Evolutionary conservation across 1,140 invertebrate species (phyloP).

Genomic region (Drosophila malerkotliana): DNA sequence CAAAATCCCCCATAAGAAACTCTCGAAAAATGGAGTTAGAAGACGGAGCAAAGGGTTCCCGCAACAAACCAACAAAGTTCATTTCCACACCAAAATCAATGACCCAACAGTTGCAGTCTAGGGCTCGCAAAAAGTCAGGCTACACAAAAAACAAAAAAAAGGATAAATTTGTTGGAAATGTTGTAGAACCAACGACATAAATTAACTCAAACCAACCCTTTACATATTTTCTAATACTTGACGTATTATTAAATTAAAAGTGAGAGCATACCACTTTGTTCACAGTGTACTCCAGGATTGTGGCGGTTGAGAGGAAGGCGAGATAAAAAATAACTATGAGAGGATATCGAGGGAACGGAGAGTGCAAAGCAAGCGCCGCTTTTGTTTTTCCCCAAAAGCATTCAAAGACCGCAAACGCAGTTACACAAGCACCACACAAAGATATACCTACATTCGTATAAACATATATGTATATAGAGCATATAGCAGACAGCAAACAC

Average conservation of each 20-base stretch:
- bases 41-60: constrained; percentile 15
- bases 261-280: background rate
- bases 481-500: constrained; percentile 36
- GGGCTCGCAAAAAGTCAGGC: background rate
- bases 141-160: constrained; percentile 11
- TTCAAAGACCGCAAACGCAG: constrained; percentile 61
- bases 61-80: constrained; percentile 69
- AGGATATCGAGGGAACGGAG: constrained; percentile 12
- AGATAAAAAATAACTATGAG: constrained; percentile 13
- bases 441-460: constrained; percentile 17
- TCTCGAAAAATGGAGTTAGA: constrained; percentile 11
- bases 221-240: background rate
- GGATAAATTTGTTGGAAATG: background rate
- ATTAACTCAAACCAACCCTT: too few species aligned
- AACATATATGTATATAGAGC: constrained; percentile 13
- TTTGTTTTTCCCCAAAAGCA: constrained; percentile 70
- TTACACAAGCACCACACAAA: constrained; percentile 59
- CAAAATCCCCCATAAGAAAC: constrained; percentile 22
- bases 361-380: constrained; percentile 52
- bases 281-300: constrained; percentile 32
- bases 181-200: background rate
- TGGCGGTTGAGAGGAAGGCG: constrained; percentile 53
- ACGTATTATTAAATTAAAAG: too few species aligned
- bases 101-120: constrained; percentile 66
- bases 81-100: constrained; percentile 81